Base-by-base conservation (phyloP, 2,113 vertebrate species). In the Stercorarius parasiticus region DNA sequence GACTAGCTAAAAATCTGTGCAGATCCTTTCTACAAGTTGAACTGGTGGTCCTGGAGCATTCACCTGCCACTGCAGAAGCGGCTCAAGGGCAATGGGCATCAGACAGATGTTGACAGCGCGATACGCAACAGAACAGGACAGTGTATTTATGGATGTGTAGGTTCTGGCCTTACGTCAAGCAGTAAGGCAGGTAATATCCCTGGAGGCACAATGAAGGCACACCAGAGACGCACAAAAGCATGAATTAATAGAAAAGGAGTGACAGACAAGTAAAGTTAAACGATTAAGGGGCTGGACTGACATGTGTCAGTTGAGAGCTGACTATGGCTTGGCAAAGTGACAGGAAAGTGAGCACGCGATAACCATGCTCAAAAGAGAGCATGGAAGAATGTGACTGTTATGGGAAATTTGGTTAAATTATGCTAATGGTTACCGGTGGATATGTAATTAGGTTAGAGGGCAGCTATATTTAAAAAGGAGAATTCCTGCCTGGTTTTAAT, bases 401-500 rank as follows among this genome's bases (percentile, higher is more conserved):
- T 22, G 26, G 76, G 72, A 95, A 91, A 82, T 89, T 67, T 74
- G 87, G 88, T 79, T 65, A 91, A 85, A 92, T 95, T 53, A 82
- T 82, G 58, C 58, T 85, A 89, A 93, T 53, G 10, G 65, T 93
- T 95, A 87, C 73, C 76, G 70, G 59, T 82, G 72, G 83, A 53
- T 42, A 45, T 66, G 36, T 58, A 93, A 95, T 84, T 87, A 88
- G 42, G 93, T 94, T 95, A 93, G 66, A 81, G 77, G 45, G 61
- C 40, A 95, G 80, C 69, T 91, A 85, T 91, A 91, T 93, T 95
- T 93, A 93, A 94, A 88, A 91, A 74, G 5, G 56, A 94, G 83
- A 90, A 91, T 38, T 91, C 42, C 10, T 89, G 81, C 66, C 91
- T 96, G 94, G 52, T 89, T 97, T 97, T 95, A 95, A 95, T 65